phyloP scores from a whole-genome alignment of 2,797 vertebrate genomes.

The Hippopotamyrus pictus region DNA sequence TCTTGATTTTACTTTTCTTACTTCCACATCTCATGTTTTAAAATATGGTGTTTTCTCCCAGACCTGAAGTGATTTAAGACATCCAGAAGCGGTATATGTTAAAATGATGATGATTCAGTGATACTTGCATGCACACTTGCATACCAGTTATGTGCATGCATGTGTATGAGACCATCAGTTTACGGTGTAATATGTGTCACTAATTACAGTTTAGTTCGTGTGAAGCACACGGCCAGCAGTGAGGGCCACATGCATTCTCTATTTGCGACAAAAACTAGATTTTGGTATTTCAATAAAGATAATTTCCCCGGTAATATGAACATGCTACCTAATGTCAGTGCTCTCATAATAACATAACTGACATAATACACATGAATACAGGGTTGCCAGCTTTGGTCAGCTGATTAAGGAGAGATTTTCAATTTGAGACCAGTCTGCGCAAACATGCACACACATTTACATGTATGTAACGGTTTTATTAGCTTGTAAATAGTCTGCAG shows the following conservation, averaged over 20 bases:
- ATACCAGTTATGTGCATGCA: background rate
- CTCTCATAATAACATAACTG: background rate
- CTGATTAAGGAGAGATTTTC: background rate
- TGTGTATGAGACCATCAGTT: background rate
- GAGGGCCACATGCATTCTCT: background rate
- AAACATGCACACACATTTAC: background rate
- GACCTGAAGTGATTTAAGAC: background rate
- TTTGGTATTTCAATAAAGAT: background rate
- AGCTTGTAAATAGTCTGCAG: background rate
- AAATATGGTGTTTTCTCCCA: background rate
- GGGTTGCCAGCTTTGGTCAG: background rate
- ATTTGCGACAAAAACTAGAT: background rate
- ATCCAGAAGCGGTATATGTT: background rate
- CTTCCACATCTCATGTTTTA: background rate
- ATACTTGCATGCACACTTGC: background rate
- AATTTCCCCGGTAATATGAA: background rate
- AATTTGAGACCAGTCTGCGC: background rate
- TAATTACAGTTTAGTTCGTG: background rate
- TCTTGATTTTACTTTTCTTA: background rate
- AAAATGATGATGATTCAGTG: background rate
- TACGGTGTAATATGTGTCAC: background rate
- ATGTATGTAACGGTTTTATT: background rate
- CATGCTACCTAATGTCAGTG: background rate
- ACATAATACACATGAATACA: background rate
- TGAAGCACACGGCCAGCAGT: background rate